Base-by-base conservation (phyloP, 2,113 vertebrate genomes). In the Cyanistes caeruleus region DNA sequence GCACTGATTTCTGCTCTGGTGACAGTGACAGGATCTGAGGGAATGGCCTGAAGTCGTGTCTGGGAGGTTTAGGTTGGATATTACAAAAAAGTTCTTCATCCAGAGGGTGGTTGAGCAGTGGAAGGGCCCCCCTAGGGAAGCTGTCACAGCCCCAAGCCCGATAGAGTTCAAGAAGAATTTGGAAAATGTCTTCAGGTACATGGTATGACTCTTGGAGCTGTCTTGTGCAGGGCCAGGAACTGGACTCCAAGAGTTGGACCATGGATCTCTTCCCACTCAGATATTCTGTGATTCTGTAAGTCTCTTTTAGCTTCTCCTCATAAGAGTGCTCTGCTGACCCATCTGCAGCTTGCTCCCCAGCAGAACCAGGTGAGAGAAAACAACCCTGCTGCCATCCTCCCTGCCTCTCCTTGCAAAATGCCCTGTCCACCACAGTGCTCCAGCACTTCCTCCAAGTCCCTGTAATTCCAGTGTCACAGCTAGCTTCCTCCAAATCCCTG, bases 11-110 rank as follows among this genome's bases (percentile, higher is more conserved):
- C 13, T 74, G 3, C 22, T 18, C 33, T n/a, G 20, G 28, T 89
- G 39, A 59, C 25, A 46, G 28, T 12, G n/a, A 25, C 3, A 27
- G 7, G 6, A 82, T 7, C 5, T 0, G 0, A n/a, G 28, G 21
- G 10, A 68, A 60, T 35, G 39, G 13, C 11, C 46, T 74, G 41
- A 59, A 74, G 23, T 15, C 24, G 15, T 39, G 16, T 2, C 27
- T 16, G 24, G 48, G 21, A 55, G 8, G 39, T 31, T 83, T 48
- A 35, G 8, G 14, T 14, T 62, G 70, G 21, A 31, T 48, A 31
- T 48, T 10, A 16, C 2, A 4, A 22, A 25, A 39, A 41, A 6
- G 4, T 18, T 48, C 28, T 62, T 76, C 25, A 1, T 6, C 14
- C 62, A 53, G 13, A 15, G 8, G 16, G 4, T 41, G 24, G 3